phyloP scores from a whole-genome alignment of 2,113 vertebrate species.

The Isurus oxyrinchus region DNA sequence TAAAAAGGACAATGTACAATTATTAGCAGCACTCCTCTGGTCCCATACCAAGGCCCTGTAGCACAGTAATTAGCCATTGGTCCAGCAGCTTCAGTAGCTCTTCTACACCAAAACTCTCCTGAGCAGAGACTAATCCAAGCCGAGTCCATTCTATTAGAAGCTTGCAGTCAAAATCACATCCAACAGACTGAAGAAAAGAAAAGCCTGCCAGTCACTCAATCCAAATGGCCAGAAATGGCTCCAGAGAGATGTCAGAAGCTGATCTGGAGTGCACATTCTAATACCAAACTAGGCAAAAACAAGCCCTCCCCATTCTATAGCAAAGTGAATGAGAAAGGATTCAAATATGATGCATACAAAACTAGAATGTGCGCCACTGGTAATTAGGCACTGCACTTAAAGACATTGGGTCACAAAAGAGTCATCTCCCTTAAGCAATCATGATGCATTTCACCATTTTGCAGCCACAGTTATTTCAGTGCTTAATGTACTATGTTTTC shows the following conservation, averaged over 20 bases:
- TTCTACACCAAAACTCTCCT: neutral
- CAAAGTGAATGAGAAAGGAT: neutral
- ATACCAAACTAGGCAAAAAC: neutral
- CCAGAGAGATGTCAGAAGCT: neutral
- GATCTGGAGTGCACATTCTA: neutral
- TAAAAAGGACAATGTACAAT: neutral
- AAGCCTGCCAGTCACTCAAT: neutral
- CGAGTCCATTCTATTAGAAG: neutral
- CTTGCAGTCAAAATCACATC: slow-evolving; percentile 5
- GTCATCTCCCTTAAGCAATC: neutral
- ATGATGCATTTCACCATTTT: neutral
- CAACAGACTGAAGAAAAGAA: neutral
- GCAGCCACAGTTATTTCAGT: neutral
- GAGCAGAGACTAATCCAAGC: neutral
- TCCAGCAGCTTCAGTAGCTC: neutral
- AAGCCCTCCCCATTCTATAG: neutral
- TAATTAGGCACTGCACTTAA: neutral
- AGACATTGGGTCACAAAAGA: neutral
- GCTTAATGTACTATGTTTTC: neutral
- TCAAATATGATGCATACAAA: neutral
- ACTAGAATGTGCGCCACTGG: neutral
- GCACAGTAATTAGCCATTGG: neutral
- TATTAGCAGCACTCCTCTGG: neutral
- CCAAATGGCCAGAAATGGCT: neutral
- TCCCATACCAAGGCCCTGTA: neutral